Conservation (phyloP, 2,888 invertebrate species). For the Agrilus cyanescens region DNA sequence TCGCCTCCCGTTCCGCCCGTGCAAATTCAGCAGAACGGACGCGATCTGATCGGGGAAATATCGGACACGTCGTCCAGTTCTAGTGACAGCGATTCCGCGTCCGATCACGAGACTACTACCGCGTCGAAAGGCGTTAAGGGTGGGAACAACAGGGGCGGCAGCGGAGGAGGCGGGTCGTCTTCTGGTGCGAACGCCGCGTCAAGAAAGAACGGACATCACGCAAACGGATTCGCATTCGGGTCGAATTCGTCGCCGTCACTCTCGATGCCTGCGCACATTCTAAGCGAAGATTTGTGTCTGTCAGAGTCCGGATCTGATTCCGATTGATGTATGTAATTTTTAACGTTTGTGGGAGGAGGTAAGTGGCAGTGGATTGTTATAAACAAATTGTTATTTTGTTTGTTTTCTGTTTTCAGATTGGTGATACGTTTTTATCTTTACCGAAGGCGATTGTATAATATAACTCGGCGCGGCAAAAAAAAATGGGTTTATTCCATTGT, state of each 20-base stretch:
- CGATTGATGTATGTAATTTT: slow-evolving; percentile 26
- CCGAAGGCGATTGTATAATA: too few species aligned
- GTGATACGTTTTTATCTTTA: too few species aligned
- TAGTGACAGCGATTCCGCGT: slow-evolving; percentile 34
- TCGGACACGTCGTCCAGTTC: slow-evolving; percentile 31
- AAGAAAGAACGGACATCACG: slow-evolving; percentile 14
- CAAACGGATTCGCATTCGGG: slow-evolving; percentile 35
- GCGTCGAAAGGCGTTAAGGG: slow-evolving; percentile 2
- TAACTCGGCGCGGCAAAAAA: too few species aligned
- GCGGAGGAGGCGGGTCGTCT: not conserved
- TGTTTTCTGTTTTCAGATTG: too few species aligned
- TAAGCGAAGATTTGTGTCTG: slow-evolving; percentile 75
- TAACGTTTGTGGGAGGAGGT: not conserved
- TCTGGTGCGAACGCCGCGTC: not conserved
- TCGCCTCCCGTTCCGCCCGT: slow-evolving; percentile 20
- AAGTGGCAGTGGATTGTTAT: too few species aligned
- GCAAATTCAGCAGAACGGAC: slow-evolving; percentile 20
- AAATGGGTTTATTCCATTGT: too few species aligned
- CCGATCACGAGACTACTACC: slow-evolving; percentile 24
- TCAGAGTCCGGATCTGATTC: slow-evolving; percentile 78
- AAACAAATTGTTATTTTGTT: too few species aligned
- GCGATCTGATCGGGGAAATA: slow-evolving; percentile 27
- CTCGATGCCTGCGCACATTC: slow-evolving; percentile 42
- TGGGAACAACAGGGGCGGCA: slow-evolving; percentile 8
- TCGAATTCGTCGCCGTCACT: slow-evolving; percentile 7